Conservation (phyloP, 2,888 invertebrate genomes). For the Peribatodes rhomboidaria region DNA sequence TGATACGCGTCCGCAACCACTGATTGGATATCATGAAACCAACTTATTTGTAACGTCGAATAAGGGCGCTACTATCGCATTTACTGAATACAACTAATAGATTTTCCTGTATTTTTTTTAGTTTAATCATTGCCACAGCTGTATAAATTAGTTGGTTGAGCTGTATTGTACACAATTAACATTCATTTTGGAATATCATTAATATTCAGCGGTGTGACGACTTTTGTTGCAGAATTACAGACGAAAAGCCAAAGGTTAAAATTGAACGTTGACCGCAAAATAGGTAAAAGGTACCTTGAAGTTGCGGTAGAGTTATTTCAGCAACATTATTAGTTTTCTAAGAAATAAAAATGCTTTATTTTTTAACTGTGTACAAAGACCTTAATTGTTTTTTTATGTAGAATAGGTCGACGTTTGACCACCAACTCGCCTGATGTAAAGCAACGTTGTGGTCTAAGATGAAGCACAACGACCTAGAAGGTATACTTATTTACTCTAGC, state of each 20-base stretch:
- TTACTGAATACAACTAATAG: background rate
- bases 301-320: background rate
- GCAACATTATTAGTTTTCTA: background rate
- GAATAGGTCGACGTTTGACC: too few species aligned
- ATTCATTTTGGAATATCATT: slow-evolving; percentile 24
- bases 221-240: background rate
- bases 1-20: slow-evolving; percentile 24
- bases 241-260: background rate
- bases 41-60: background rate
- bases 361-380: too few species aligned
- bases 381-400: too few species aligned
- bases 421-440: too few species aligned
- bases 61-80: background rate
- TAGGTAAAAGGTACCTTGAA: too few species aligned
- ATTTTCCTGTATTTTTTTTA: too few species aligned
- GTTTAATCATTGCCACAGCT: background rate
- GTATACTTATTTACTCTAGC: too few species aligned
- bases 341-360: too few species aligned
- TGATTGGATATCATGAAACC: slow-evolving; percentile 27
- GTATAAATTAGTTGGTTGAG: background rate
- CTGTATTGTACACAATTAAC: slow-evolving; percentile 24
- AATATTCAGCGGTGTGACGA: background rate
- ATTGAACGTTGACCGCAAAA: background rate
- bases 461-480: too few species aligned
- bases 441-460: too few species aligned